Conservation (phyloP, 2,888 invertebrate genomes). For the Caenorhabditis becei region DNA sequence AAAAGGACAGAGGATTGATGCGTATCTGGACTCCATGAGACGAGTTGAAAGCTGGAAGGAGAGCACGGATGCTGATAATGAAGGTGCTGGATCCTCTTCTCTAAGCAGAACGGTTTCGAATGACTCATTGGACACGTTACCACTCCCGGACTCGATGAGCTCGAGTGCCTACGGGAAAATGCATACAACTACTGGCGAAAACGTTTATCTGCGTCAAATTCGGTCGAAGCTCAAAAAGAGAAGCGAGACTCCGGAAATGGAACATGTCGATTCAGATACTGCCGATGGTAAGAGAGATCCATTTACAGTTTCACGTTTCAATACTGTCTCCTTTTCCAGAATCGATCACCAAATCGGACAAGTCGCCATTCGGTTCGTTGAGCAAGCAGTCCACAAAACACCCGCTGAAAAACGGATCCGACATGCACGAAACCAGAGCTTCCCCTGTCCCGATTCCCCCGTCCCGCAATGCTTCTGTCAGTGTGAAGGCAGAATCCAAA, state of each 20-base stretch:
- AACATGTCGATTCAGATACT: slow-evolving; percentile 53
- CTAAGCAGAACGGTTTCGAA: slow-evolving; percentile 71
- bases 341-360: slow-evolving; percentile 41
- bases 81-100: slow-evolving; percentile 65
- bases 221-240: slow-evolving; percentile 80
- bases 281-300: slow-evolving; percentile 39
- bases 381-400: slow-evolving; percentile 30
- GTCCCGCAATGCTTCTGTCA: slow-evolving; percentile 52
- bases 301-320: not conserved
- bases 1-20: slow-evolving; percentile 95
- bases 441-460: slow-evolving; percentile 55
- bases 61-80: slow-evolving; percentile 61
- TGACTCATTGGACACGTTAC: slow-evolving; percentile 75
- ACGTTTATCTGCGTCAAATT: slow-evolving; percentile 73
- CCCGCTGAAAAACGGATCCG: slow-evolving; percentile 24
- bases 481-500: slow-evolving; percentile 25
- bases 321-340: slow-evolving; percentile 15
- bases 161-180: slow-evolving; percentile 48
- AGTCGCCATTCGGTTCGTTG: slow-evolving; percentile 54
- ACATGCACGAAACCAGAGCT: slow-evolving; percentile 17
- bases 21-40: slow-evolving; percentile 92
- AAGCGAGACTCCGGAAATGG: slow-evolving; percentile 41
- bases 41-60: slow-evolving; percentile 56
- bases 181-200: slow-evolving; percentile 31
- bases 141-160: slow-evolving; percentile 63